Percentiles rank a stretch among this genome's conserved stretches.
Evolutionary conservation across 2,797 vertebrate species (phyloP).

Genomic region (Sebastes itinus): DNA sequence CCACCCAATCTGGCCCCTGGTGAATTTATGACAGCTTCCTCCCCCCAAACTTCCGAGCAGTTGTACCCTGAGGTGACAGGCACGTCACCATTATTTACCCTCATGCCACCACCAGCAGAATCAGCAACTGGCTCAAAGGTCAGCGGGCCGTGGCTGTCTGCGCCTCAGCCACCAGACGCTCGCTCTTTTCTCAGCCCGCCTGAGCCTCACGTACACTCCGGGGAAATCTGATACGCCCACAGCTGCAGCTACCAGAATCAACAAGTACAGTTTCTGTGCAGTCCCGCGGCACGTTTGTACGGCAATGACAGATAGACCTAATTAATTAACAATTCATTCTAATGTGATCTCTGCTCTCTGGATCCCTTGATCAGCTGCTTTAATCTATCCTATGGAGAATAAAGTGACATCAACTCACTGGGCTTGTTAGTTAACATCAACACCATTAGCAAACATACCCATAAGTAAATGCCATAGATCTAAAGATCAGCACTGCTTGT

Average conservation of each 20-base stretch:
- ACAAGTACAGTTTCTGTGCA: slow-evolving; percentile 35
- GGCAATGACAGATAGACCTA: slow-evolving; percentile 46
- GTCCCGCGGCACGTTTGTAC: background rate
- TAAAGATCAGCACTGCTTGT: background rate
- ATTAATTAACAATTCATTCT: slow-evolving; percentile 54
- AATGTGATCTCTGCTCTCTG: slow-evolving; percentile 35
- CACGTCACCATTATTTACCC: slow-evolving; percentile 75
- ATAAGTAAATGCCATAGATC: background rate
- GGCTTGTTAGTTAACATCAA: slow-evolving; percentile 25
- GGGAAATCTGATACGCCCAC: slow-evolving; percentile 68
- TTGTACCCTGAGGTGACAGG: slow-evolving; percentile 75
- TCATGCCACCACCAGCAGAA: slow-evolving; percentile 57
- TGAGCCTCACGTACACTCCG: slow-evolving; percentile 30
- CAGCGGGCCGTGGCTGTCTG: slow-evolving; percentile 58
- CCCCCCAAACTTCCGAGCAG: slow-evolving; percentile 51
- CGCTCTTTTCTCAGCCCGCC: slow-evolving; percentile 48
- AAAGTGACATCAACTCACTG: slow-evolving; percentile 8
- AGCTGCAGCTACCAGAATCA: slow-evolving; percentile 68
- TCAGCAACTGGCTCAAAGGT: slow-evolving; percentile 75
- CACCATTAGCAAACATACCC: background rate
- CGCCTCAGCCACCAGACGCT: slow-evolving; percentile 49
- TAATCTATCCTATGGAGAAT: slow-evolving; percentile 35
- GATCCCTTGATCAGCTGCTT: slow-evolving; percentile 37
- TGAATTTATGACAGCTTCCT: slow-evolving; percentile 60
- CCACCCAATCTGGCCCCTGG: slow-evolving; percentile 71